phyloP scores from a whole-genome alignment of 2,888 invertebrate species.

The Polylopha cassiicola region DNA sequence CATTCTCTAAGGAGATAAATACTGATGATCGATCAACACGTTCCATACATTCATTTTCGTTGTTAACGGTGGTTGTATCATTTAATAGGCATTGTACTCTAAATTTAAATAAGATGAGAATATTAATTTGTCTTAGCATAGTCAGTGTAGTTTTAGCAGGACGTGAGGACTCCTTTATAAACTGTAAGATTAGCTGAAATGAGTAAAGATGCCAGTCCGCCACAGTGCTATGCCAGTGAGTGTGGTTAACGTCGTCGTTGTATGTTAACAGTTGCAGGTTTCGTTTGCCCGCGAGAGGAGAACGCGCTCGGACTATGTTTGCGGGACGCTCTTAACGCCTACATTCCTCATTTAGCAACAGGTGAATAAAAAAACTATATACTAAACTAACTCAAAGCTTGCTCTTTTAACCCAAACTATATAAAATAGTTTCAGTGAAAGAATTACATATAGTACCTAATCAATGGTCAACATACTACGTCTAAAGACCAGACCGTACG shows the following conservation, averaged over 20 bases:
- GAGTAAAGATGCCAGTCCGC: no score
- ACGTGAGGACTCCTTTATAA: constrained; percentile 8
- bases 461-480: no score
- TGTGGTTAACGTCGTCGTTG: background rate
- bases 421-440: no score
- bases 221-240: no score
- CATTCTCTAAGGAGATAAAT: no score
- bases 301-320: constrained; percentile 80
- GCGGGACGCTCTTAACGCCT: constrained; percentile 75
- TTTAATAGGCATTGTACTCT: constrained; percentile 2
- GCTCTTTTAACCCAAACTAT: no score
- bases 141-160: constrained; percentile 29
- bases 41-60: constrained; percentile 21
- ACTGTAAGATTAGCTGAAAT: constrained; percentile 7
- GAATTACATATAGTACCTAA: no score
- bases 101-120: constrained; percentile 38
- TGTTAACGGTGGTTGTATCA: background rate
- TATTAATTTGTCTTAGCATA: constrained; percentile 30
- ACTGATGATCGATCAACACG: constrained; percentile 29
- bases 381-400: constrained; percentile 11
- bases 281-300: constrained; percentile 82
- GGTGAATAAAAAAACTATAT: constrained; percentile 44
- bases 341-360: constrained; percentile 78
- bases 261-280: constrained; percentile 76
- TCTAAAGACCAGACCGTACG: no score